phyloP scores from a whole-genome alignment of 2,888 invertebrate species.

The Tiliacea aurago region DNA sequence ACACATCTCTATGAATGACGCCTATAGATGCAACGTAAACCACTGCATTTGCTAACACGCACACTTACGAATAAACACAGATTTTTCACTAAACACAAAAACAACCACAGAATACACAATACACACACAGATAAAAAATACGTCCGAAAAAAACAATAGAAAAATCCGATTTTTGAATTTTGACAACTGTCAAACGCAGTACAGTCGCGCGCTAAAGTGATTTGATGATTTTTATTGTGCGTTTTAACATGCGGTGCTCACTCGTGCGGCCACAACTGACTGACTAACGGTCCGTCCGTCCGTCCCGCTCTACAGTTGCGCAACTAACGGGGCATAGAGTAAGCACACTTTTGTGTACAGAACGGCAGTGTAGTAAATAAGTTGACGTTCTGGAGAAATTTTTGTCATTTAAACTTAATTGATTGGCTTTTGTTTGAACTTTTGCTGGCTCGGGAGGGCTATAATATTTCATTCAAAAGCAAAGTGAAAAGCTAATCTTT shows the following conservation, averaged over 20 bases:
- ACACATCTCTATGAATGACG: conserved; percentile 85
- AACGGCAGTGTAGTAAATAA: conserved; percentile 69
- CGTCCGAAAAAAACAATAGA: neutral
- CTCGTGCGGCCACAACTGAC: conserved; percentile 81
- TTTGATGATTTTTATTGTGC: conserved; percentile 70
- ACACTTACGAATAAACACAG: conserved; percentile 46
- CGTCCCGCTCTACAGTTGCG: conserved; percentile 84
- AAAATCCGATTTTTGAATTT: conserved; percentile 40
- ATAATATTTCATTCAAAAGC: conserved; percentile 3
- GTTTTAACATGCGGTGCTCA: conserved; percentile 75
- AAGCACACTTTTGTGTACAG: conserved; percentile 80
- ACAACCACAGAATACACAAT: conserved; percentile 26
- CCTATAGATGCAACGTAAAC: conserved; percentile 68
- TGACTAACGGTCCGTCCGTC: conserved; percentile 81
- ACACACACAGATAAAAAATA: conserved; percentile 8
- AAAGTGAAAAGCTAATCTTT: neutral
- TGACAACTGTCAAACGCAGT: conserved; percentile 70
- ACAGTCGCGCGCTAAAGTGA: conserved; percentile 68
- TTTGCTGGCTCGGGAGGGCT: neutral
- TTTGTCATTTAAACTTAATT: conserved; percentile 38
- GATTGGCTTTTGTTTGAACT: conserved; percentile 32
- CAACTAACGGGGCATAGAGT: conserved; percentile 89
- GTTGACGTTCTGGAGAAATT: conserved; percentile 41
- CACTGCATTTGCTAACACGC: conserved; percentile 60
- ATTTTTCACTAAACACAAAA: conserved; percentile 40